Percentiles rank a stretch among this genome's conserved stretches.
These are phyloP conservation scores for Scolanthus callimorphus DNA, from an alignment of 92 coral and sea anemone genomes.

Conservation along the genomic window DNA sequence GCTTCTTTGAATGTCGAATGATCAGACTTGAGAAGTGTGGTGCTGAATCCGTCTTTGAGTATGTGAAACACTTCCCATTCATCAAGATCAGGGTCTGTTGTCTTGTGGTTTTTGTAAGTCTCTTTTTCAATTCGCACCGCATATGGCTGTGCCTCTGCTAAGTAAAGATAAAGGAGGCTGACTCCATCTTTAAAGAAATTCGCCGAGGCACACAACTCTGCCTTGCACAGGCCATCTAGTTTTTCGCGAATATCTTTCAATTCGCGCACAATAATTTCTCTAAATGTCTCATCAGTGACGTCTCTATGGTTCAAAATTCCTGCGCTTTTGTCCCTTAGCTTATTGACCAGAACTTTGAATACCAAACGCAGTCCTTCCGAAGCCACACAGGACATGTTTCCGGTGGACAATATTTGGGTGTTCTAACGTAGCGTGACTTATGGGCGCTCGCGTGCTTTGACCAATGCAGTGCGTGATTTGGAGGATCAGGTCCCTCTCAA, in stretches of 20 bases:
- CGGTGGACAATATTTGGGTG: no score
- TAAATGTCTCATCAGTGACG: conserved; percentile 48
- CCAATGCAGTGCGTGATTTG: no score
- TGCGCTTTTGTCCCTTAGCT: conserved; percentile 48
- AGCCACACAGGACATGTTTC: conserved; percentile 50
- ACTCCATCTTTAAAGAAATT: conserved; percentile 61
- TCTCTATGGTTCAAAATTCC: conserved; percentile 48
- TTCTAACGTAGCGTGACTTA: no score
- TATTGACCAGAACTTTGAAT: conserved; percentile 45
- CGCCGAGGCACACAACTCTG: conserved; percentile 47
- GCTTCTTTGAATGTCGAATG: conserved; percentile 42
- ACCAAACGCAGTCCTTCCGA: conserved; percentile 46
- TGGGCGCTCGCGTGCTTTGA: no score
- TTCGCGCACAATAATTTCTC: conserved; percentile 63
- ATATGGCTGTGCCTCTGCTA: conserved; percentile 37
- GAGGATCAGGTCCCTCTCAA: no score
- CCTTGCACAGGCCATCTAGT: conserved; percentile 57
- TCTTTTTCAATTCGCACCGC: conserved; percentile 25
- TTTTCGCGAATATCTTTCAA: conserved; percentile 48
- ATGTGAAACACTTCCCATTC: conserved; percentile 56
- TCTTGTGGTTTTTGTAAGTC: conserved; percentile 17
- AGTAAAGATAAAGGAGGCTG: conserved; percentile 31
- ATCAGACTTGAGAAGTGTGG: conserved; percentile 28
- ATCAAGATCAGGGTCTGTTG: conserved; percentile 38
- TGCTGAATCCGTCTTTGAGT: conserved; percentile 35